phyloP scores from a whole-genome alignment of 2,888 invertebrate species.

The Lasioglossum lativentre region DNA sequence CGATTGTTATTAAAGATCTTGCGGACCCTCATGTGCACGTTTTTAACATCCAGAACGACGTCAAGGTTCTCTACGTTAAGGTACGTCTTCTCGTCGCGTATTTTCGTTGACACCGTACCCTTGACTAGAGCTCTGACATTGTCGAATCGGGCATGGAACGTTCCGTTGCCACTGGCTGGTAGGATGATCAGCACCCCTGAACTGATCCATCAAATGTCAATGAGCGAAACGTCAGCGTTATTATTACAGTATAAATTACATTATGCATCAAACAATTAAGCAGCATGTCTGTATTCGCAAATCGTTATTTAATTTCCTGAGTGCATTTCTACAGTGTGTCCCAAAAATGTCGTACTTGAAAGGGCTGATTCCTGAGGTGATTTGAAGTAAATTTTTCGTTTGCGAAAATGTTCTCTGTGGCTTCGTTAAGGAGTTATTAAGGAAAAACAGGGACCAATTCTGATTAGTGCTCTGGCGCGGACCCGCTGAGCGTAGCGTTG shows the following conservation, averaged over 20 bases:
- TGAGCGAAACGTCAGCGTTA: neutral
- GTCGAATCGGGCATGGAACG: constrained; percentile 88
- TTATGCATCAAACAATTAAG: neutral
- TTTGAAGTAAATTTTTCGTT: no score
- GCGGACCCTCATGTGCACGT: constrained; percentile 88
- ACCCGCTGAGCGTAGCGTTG: no score
- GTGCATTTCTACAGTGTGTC: no score
- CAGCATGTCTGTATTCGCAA: no score
- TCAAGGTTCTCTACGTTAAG: constrained; percentile 88
- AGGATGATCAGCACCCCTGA: constrained; percentile 89
- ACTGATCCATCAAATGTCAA: constrained; percentile 81
- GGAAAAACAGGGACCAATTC: no score
- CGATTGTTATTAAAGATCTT: constrained; percentile 89
- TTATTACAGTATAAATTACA: neutral
- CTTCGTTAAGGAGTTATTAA: no score
- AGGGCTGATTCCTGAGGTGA: no score
- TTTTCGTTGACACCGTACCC: constrained; percentile 86
- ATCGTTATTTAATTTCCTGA: no score
- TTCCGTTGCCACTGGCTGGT: constrained; percentile 90
- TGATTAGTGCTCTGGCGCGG: no score
- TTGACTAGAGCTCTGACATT: constrained; percentile 87
- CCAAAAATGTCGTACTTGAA: no score
- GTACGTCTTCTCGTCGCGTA: constrained; percentile 85
- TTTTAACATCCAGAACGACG: constrained; percentile 87
- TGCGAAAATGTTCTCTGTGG: no score